These are phyloP conservation scores for Andrena marginata DNA, from an alignment of 2,888 invertebrate species.

Conservation along the genomic window DNA sequence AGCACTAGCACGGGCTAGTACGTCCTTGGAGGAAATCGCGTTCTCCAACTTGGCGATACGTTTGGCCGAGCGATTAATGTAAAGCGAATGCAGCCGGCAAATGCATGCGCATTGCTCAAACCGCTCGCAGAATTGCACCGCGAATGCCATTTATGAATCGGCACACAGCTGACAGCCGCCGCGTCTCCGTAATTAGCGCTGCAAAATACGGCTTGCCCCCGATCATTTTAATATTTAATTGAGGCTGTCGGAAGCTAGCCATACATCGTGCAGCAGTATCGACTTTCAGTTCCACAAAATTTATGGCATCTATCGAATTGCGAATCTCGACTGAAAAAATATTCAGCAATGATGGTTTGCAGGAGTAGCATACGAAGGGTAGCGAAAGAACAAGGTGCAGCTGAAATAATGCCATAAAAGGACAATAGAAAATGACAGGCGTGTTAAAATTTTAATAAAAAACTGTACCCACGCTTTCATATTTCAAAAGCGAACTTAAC, in stretches of 20 bases:
- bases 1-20: constrained; percentile 50
- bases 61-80: constrained; percentile 56
- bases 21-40: constrained; percentile 64
- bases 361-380: no score
- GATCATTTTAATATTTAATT: constrained; percentile 28
- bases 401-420: no score
- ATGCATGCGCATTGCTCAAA: constrained; percentile 29
- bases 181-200: constrained; percentile 16
- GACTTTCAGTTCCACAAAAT: not conserved
- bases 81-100: constrained; percentile 37
- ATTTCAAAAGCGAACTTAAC: no score
- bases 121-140: constrained; percentile 14
- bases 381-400: no score
- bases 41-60: constrained; percentile 64
- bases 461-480: no score
- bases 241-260: not conserved
- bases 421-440: no score
- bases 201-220: not conserved
- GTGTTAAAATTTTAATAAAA: no score
- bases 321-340: not conserved
- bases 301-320: not conserved
- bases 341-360: no score
- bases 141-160: constrained; percentile 41
- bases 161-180: constrained; percentile 19
- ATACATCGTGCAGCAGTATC: not conserved